These are phyloP conservation scores for Cosmia trapezina DNA, from an alignment of 2,888 invertebrate species.

Conservation along the genomic window DNA sequence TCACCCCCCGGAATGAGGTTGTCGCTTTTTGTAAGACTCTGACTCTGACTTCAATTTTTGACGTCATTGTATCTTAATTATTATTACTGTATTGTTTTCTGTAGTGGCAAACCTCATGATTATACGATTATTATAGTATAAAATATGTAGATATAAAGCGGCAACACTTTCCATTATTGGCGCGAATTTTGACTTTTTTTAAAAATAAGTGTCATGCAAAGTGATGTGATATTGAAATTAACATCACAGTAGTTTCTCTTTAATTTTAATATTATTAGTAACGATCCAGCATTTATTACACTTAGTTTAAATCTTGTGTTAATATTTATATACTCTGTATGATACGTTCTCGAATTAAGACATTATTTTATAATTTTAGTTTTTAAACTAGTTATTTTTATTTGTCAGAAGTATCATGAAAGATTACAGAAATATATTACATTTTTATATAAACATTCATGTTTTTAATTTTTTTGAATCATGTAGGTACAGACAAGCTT, in stretches of 20 bases:
- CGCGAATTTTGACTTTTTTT: conserved; percentile 4
- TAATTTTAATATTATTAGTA: conserved; percentile 47
- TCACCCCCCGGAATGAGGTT: neutral
- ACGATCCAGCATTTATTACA: conserved; percentile 66
- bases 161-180: conserved; percentile 8
- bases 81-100: conserved; percentile 1
- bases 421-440: conserved; percentile 39
- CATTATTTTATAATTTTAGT: conserved; percentile 50
- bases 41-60: neutral
- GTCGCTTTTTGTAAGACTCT: conserved; percentile 4
- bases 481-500: too few species aligned
- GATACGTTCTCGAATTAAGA: conserved; percentile 55
- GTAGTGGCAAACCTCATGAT: neutral
- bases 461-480: neutral
- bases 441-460: conserved; percentile 27
- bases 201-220: conserved; percentile 35
- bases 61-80: neutral
- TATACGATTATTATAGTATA: neutral
- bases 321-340: conserved; percentile 66
- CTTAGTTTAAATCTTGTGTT: conserved; percentile 63
- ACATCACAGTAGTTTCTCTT: conserved; percentile 32
- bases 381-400: conserved; percentile 41
- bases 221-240: conserved; percentile 33
- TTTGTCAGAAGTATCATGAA: conserved; percentile 34
- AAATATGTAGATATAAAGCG: conserved; percentile 4